Evolutionary conservation across 2,888 invertebrate species (phyloP).

Genomic region (Lymantria monacha): DNA sequence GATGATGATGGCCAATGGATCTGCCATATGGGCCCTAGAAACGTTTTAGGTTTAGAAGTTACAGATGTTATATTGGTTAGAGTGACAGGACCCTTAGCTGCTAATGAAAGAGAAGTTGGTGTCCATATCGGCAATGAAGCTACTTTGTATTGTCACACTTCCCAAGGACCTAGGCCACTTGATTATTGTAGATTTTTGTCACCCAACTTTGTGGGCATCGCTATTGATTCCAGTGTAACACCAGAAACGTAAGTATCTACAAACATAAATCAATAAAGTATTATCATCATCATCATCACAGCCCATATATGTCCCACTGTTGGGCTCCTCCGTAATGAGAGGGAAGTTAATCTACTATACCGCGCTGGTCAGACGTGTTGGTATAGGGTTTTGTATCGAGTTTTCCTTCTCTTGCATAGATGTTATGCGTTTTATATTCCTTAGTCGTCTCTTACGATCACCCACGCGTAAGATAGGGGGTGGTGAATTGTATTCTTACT

Average conservation of each 20-base stretch:
- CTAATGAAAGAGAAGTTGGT: slow-evolving; percentile 44
- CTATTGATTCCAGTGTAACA: slow-evolving; percentile 60
- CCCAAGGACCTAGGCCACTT: slow-evolving; percentile 62
- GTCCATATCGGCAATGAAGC: slow-evolving; percentile 39
- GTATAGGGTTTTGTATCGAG: too few species aligned
- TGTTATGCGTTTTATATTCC: too few species aligned
- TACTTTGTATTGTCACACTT: slow-evolving; percentile 66
- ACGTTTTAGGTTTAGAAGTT: slow-evolving; percentile 57
- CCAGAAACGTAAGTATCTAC: slow-evolving; percentile 56
- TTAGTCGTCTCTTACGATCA: too few species aligned
- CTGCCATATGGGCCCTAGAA: slow-evolving; percentile 72
- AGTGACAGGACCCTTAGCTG: slow-evolving; percentile 70
- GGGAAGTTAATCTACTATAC: too few species aligned
- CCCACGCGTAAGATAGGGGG: too few species aligned
- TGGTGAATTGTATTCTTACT: too few species aligned
- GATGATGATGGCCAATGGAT: slow-evolving; percentile 68
- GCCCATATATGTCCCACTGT: too few species aligned
- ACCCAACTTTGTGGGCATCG: slow-evolving; percentile 62
- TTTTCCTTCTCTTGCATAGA: too few species aligned
- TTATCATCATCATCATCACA: too few species aligned
- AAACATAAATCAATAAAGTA: neutral
- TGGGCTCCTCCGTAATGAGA: too few species aligned
- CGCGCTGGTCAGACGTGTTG: too few species aligned
- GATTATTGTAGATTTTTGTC: slow-evolving; percentile 75
- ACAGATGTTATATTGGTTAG: slow-evolving; percentile 55